Percentiles rank a stretch among this genome's conserved stretches.
phyloP scores from a whole-genome alignment of 2,888 invertebrate genomes.

The Watsonalla binaria region DNA sequence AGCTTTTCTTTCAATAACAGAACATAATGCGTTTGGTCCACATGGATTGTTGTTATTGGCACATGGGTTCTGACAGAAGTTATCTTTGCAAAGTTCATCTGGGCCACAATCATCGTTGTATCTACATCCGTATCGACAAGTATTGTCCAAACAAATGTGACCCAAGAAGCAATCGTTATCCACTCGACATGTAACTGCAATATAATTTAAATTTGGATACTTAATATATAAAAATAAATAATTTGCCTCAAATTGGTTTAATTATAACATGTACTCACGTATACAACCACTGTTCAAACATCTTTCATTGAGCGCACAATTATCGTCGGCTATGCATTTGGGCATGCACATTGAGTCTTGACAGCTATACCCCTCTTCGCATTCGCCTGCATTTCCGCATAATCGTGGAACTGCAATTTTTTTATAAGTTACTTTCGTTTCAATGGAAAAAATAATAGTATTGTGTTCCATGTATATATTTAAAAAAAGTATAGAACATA shows the following conservation, averaged over 20 bases:
- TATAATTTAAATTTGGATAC: conserved; percentile 10
- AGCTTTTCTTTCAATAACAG: conserved; percentile 88
- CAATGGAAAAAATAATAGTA: too few species aligned
- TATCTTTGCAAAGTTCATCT: conserved; percentile 88
- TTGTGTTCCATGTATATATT: too few species aligned
- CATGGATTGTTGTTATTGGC: conserved; percentile 82
- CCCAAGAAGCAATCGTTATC: conserved; percentile 96
- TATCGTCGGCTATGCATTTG: conserved; percentile 84
- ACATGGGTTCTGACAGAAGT: conserved; percentile 90
- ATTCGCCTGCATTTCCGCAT: conserved; percentile 84
- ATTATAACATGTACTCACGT: conserved; percentile 72
- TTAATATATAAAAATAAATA: neutral
- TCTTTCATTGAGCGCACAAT: conserved; percentile 94
- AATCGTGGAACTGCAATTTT: conserved; percentile 84
- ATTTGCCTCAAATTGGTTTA: neutral
- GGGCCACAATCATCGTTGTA: conserved; percentile 92
- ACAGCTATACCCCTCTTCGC: conserved; percentile 85
- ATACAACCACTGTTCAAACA: conserved; percentile 90
- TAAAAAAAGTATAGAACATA: too few species aligned
- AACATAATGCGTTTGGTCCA: conserved; percentile 90
- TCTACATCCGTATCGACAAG: conserved; percentile 92
- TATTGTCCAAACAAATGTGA: conserved; percentile 91
- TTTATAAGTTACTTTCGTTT: conserved; percentile 4
- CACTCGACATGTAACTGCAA: conserved; percentile 89
- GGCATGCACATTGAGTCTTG: conserved; percentile 91